A percentile compares a stretch with the other conserved stretches of the same genome.
phyloP scores from a whole-genome alignment of 2,797 vertebrate species.

The Carcharodon carcharias region DNA sequence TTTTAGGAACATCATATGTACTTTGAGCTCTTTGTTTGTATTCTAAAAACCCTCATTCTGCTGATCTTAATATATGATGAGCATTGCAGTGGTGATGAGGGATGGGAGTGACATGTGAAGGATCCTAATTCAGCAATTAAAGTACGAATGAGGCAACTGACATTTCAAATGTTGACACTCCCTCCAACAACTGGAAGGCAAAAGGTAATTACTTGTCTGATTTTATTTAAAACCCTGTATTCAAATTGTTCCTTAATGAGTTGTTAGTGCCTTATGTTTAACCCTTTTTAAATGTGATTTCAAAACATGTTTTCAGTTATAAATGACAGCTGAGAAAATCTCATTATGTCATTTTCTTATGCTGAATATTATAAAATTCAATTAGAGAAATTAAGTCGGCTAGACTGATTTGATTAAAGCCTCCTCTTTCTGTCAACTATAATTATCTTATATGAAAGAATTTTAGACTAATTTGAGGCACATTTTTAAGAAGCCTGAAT shows the following conservation, averaged over 20 bases:
- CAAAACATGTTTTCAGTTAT: neutral
- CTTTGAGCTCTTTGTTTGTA: neutral
- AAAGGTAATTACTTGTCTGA: neutral
- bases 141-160: conserved; percentile 3
- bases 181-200: conserved; percentile 5
- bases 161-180: conserved; percentile 20
- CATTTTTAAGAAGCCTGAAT: neutral
- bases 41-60: neutral
- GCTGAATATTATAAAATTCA: conserved; percentile 9
- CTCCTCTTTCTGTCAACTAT: conserved; percentile 1
- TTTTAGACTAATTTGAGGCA: neutral
- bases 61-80: conserved; percentile 26
- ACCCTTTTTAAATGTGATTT: conserved; percentile 14
- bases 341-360: neutral
- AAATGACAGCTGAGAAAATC: neutral
- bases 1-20: neutral
- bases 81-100: neutral
- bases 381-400: neutral
- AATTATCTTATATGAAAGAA: conserved; percentile 25
- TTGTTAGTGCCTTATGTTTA: conserved; percentile 2
- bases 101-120: neutral
- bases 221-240: conserved; percentile 19
- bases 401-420: conserved; percentile 5
- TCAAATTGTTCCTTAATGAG: conserved; percentile 25
- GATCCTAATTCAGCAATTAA: conserved; percentile 16